Evolutionary conservation across 2,797 vertebrate species (phyloP).

Genomic region (Propithecus perrieri): DNA sequence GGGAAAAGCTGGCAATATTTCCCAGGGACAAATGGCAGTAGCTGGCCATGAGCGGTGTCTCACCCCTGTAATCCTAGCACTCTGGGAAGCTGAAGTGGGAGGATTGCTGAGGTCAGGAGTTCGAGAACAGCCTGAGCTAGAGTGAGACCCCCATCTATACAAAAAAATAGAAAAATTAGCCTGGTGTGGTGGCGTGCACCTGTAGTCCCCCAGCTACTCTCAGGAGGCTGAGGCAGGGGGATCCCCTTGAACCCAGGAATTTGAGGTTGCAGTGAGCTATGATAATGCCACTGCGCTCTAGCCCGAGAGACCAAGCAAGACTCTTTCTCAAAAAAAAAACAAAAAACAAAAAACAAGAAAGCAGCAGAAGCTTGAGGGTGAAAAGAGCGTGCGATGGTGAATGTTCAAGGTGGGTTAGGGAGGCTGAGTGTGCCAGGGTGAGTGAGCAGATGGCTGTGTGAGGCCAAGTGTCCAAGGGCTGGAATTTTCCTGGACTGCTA

Average conservation of each 20-base stretch:
- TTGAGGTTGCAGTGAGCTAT: neutral
- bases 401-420: neutral
- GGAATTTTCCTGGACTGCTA: slow-evolving; percentile 49
- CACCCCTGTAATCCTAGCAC: neutral
- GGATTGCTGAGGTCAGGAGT: neutral
- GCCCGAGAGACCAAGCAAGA: neutral
- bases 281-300: neutral
- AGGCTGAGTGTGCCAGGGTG: neutral
- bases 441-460: neutral
- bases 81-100: neutral
- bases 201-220: neutral
- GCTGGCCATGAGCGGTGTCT: neutral
- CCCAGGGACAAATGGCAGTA: neutral
- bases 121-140: neutral
- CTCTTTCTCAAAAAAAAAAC: neutral
- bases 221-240: neutral
- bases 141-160: neutral
- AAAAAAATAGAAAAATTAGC: neutral
- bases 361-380: neutral
- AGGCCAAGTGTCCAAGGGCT: neutral
- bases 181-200: neutral
- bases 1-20: neutral
- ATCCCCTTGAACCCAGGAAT: neutral
- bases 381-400: neutral
- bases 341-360: no score